Base-by-base conservation (phyloP, 2,113 vertebrate genomes). In the Takifugu bimaculatus region DNA sequence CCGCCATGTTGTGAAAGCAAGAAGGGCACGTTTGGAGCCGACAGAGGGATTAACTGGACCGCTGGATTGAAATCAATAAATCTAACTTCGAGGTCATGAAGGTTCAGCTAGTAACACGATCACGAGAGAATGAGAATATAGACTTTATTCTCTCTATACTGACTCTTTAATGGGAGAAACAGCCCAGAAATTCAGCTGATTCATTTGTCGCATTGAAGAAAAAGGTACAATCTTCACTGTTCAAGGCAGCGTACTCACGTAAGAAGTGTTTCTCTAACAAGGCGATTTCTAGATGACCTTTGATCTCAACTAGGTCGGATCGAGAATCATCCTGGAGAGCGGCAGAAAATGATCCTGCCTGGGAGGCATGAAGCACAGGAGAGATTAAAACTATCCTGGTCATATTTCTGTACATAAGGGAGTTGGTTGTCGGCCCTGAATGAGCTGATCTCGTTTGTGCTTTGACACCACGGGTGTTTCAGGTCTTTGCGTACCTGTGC, bases 251-350 rank as follows among this genome's bases (percentile, higher is more conserved):
- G 45, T 73, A 97, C 96, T 98, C 88, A 99, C 97, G 93, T 50
- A 99, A 77, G 79, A 97, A 99, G 85, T 98, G 96, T 70, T 98
- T 99, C 79, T 99, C 97, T 83, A 99, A 71, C 85, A 98, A 89
- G 79, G 96, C 94, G n/a, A 98, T 94, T 88, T 99, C 96, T 74
- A 99, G 89, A 80, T 97, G 96, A 65, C 95, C 96, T 91, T 99
- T 97, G 85, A 99, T 92, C 81, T 98, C 96, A 9, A 93, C 98
- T 61, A 99, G 85, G 60, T 88, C 94, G 72, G 72, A 94, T 76
- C 94, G 91, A 63, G 80, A 85, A 32, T 93, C 95, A 64, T 99
- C 96, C 75, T 91, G 92, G 54, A 94, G 85, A 63, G 89, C 89
- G 13, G 92, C 76, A 43, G 93, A 92, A 90, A 95, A 94, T 50